Evolutionary conservation across 1,140 invertebrate species (phyloP), one percentile per base, ranked within the genome.

Genomic region (Trichogramma pretiosum): DNA sequence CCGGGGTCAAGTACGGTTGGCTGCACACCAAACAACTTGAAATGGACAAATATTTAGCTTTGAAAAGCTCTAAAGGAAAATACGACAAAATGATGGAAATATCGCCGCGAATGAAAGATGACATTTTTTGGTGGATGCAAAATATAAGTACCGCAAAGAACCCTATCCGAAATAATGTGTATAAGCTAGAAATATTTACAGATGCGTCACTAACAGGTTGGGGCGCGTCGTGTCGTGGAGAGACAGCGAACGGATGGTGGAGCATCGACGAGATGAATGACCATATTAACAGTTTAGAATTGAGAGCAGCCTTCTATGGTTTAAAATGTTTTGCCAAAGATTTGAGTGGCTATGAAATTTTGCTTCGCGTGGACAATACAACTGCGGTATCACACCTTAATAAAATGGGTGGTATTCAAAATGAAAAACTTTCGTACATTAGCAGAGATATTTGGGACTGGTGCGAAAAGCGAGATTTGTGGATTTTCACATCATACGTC

Each of bases 21-120:
- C 11, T 57, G 2, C 53, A 59, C 42, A 53, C 52, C 1, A 60
- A 56, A 37, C 17, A 33, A n/a, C 39, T 59, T 0, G 57, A 62
- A 46, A 41, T 46, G 5, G 28, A 44, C 14, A 53, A 48, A 45
- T 49, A 50, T 21, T 32, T 54, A 17, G 53, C 53, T 3, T 41
- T 56, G 13, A 9, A 48, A 23, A 40, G 19, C 28, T 30, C 16
- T 21, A 17, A 42, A 18, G 50, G 41, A 14, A 30, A 53, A 38
- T 59, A 52, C 45, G 48, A 55, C 2, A 24, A 34, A 19, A 22
- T n/a, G 4, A 53, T 57, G 50, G 39, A 21, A 5, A 37, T 37
- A 7, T 37, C 35, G 14, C 7, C 17, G 3, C 5, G 3, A 17
- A 19, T 19, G 5, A 37, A 37, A 37, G 35, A 3, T 5, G 35